A percentile compares a stretch with the other conserved stretches of the same genome.
Conservation (phyloP, 2,888 invertebrate species). For the Drosophila barbarae region DNA sequence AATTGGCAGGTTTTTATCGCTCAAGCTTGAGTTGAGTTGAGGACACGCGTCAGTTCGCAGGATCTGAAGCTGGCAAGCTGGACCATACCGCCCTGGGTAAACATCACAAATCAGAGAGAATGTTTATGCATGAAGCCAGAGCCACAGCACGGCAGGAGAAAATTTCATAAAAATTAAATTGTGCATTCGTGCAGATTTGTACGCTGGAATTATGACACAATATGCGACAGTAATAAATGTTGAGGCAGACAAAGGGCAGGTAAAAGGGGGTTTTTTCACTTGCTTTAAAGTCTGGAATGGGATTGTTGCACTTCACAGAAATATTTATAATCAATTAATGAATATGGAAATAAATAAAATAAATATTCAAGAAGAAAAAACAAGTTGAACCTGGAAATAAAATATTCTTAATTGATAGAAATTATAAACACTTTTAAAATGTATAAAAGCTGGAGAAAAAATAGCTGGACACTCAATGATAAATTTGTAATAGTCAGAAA, state of each 20-base stretch:
- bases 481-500: no score
- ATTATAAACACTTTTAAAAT: no score
- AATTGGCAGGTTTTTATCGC: slow-evolving; percentile 37
- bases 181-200: slow-evolving; percentile 52
- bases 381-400: neutral
- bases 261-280: neutral
- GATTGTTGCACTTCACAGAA: neutral
- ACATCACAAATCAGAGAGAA: slow-evolving; percentile 41
- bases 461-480: no score
- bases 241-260: slow-evolving; percentile 30
- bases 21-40: slow-evolving; percentile 14
- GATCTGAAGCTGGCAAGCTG: slow-evolving; percentile 5
- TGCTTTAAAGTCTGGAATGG: neutral
- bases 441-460: no score
- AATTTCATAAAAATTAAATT: slow-evolving; percentile 55
- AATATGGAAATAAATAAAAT: neutral
- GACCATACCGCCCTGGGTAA: slow-evolving; percentile 16
- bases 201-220: slow-evolving; percentile 51
- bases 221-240: slow-evolving; percentile 53
- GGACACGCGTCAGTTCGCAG: slow-evolving; percentile 15
- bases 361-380: neutral
- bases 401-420: neutral
- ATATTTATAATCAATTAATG: neutral
- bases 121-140: slow-evolving; percentile 33
- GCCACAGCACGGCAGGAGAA: slow-evolving; percentile 11